phyloP scores from a whole-genome alignment of 1,140 invertebrate species.

The Drosophila serrata region DNA sequence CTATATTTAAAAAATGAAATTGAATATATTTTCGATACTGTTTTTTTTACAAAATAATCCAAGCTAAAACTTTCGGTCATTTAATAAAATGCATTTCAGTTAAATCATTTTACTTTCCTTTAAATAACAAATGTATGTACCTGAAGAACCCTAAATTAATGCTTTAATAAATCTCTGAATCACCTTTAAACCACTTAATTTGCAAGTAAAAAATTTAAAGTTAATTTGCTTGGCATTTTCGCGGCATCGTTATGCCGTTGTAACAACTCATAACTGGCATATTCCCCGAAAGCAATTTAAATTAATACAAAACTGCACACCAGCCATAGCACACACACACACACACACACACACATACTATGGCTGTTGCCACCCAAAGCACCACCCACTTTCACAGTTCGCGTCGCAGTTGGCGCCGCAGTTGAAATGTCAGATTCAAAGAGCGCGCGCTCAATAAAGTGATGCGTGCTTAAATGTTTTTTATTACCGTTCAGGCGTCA shows the following conservation, averaged over 20 bases:
- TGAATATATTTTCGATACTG: too few relatives aligned
- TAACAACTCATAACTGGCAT: slow-evolving; percentile 66
- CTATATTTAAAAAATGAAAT: too few relatives aligned
- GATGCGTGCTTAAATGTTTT: slow-evolving; percentile 83
- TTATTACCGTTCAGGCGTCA: slow-evolving; percentile 68
- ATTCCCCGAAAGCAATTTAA: slow-evolving; percentile 77
- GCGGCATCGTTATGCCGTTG: slow-evolving; percentile 56
- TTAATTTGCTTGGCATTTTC: slow-evolving; percentile 67
- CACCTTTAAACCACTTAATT: not conserved
- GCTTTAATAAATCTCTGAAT: not conserved
- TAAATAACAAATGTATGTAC: too few relatives aligned
- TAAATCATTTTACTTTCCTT: too few relatives aligned
- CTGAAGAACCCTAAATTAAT: not conserved
- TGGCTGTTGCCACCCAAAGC: slow-evolving; percentile 9
- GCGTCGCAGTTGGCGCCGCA: slow-evolving; percentile 32
- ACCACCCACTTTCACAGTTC: slow-evolving; percentile 28
- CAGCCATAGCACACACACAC: slow-evolving; percentile 39
- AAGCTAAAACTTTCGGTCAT: too few relatives aligned
- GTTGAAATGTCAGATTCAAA: slow-evolving; percentile 73
- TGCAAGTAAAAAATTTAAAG: slow-evolving; percentile 35
- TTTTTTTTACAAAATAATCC: too few relatives aligned
- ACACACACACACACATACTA: slow-evolving; percentile 4
- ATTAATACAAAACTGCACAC: slow-evolving; percentile 77
- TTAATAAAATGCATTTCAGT: too few relatives aligned
- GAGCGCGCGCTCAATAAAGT: slow-evolving; percentile 75